phyloP scores from a whole-genome alignment of 1,140 invertebrate genomes.

The Drosophila subobscura region DNA sequence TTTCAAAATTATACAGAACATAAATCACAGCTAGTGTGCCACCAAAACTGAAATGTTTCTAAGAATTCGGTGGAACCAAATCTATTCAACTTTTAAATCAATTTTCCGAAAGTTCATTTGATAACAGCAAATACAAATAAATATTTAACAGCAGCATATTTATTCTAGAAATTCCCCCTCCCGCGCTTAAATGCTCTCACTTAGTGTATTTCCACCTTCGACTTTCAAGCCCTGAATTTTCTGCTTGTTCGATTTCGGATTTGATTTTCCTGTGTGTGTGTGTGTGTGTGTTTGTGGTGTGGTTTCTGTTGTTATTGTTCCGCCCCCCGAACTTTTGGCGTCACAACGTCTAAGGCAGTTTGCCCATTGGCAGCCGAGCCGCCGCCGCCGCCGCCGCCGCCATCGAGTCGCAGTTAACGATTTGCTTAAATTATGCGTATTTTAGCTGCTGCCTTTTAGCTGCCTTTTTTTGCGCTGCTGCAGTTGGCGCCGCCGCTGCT shows the following conservation, averaged over 20 bases:
- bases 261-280: conserved; percentile 19
- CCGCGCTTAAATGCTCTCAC: no score
- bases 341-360: conserved; percentile 56
- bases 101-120: no score
- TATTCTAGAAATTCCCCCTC: no score
- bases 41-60: no score
- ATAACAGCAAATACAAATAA: conserved; percentile 7
- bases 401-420: conserved; percentile 12
- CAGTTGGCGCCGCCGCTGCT: conserved; percentile 44
- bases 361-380: conserved; percentile 36
- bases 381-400: conserved; percentile 14
- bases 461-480: background rate
- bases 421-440: conserved; percentile 75
- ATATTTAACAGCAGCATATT: background rate
- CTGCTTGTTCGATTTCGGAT: conserved; percentile 33
- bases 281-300: background rate
- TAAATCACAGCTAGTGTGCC: no score
- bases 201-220: no score
- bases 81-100: no score
- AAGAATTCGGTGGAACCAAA: no score
- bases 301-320: background rate
- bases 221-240: background rate
- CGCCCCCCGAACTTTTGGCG: conserved; percentile 32
- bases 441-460: conserved; percentile 17
- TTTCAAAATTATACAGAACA: no score